These are phyloP conservation scores for Erebia epiphron DNA, from an alignment of 2,888 invertebrate genomes.

Conservation along the genomic window DNA sequence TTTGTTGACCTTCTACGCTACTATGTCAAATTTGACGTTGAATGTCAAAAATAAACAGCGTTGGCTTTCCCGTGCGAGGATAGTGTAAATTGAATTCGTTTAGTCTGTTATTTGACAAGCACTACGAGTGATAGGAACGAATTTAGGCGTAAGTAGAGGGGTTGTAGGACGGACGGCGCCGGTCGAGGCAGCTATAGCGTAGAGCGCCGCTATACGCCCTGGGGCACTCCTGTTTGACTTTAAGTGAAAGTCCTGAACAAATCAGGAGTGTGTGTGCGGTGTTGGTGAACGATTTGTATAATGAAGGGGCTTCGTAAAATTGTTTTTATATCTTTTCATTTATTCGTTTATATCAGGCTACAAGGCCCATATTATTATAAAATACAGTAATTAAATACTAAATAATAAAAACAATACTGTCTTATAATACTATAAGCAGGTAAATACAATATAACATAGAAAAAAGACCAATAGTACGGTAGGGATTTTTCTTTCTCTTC, in stretches of 20 bases:
- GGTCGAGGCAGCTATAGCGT: not conserved
- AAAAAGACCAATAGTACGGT: too few species aligned
- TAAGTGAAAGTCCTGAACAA: slow-evolving; percentile 21
- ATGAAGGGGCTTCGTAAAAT: not conserved
- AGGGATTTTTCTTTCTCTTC: too few species aligned
- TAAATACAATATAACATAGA: too few species aligned
- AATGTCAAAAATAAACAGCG: not conserved
- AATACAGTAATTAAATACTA: too few species aligned
- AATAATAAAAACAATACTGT: too few species aligned
- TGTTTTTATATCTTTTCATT: too few species aligned
- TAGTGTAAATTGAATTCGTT: not conserved
- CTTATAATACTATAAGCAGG: too few species aligned
- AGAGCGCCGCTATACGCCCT: not conserved
- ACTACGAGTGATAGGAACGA: slow-evolving; percentile 13
- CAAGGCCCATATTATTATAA: too few species aligned
- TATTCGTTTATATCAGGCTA: too few species aligned
- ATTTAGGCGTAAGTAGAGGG: not conserved
- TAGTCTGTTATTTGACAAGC: slow-evolving; percentile 8
- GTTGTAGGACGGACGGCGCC: not conserved
- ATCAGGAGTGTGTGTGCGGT: slow-evolving; percentile 22
- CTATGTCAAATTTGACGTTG: not conserved
- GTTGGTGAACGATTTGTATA: not conserved
- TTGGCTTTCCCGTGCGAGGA: not conserved
- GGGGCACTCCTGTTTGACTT: slow-evolving; percentile 23
- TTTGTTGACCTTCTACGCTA: too few species aligned